These are phyloP conservation scores for Scaptomyza montana DNA, from an alignment of 1,140 invertebrate genomes.

Conservation along the genomic window DNA sequence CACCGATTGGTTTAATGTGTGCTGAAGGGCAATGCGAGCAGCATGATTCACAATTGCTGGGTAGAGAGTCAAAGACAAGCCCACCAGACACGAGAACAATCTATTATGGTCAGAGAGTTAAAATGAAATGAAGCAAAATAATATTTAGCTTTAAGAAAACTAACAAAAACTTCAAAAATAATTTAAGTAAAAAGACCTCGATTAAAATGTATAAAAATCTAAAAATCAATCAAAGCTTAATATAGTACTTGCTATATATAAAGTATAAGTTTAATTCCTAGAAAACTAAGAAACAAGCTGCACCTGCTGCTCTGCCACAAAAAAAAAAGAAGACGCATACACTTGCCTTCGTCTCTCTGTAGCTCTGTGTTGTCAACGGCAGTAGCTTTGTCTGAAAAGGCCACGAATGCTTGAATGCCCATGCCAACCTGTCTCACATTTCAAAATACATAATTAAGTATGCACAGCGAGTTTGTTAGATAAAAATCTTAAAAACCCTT, in stretches of 20 bases:
- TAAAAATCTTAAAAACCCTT: slow-evolving; percentile 83
- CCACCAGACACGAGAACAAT: slow-evolving; percentile 13
- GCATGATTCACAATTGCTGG: slow-evolving; percentile 22
- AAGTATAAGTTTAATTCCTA: slow-evolving; percentile 2
- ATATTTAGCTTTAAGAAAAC: no score
- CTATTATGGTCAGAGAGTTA: neutral
- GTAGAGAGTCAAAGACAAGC: neutral
- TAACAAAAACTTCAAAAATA: no score
- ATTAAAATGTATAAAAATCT: no score
- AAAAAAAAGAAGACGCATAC: slow-evolving; percentile 27
- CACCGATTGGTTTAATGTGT: slow-evolving; percentile 22
- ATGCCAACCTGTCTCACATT: slow-evolving; percentile 79
- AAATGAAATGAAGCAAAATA: no score
- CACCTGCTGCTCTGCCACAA: slow-evolving; percentile 58
- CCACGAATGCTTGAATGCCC: slow-evolving; percentile 33
- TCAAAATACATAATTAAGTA: slow-evolving; percentile 83
- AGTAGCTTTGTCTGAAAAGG: slow-evolving; percentile 61
- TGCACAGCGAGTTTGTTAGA: slow-evolving; percentile 82
- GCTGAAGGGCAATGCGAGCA: slow-evolving; percentile 31
- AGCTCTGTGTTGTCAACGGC: slow-evolving; percentile 63
- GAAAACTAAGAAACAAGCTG: slow-evolving; percentile 47
- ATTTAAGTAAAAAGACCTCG: no score
- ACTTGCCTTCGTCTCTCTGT: slow-evolving; percentile 20
- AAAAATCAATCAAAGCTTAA: no score
- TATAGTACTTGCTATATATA: neutral